Base-by-base conservation (phyloP, 2,113 vertebrate species). In the Phylloscopus trochilus region DNA sequence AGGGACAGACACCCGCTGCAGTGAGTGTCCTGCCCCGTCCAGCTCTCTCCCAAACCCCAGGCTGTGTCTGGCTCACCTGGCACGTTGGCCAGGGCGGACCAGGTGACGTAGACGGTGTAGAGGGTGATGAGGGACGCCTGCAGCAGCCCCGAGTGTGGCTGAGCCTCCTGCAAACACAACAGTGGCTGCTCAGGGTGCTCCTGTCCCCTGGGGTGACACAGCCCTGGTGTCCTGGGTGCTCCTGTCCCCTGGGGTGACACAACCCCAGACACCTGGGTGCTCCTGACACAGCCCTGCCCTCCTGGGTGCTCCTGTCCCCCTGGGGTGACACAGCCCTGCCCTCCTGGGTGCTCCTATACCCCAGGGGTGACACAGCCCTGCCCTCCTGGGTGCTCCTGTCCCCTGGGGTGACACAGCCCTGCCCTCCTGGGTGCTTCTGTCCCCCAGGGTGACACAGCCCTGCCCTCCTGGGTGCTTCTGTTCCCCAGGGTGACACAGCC, bases 101-200 rank as follows among this genome's bases (percentile, higher is more conserved):
- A 99, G 84, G 99, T 99, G 96, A 99, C 88, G 15, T 99, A 99
- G 98, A 99, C 93, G 83, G 99, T 99, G 97, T 99, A 99, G 70
- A 99, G 98, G 13, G 98, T 99, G 97, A 99, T 98, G 87, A 99
- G 95, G 0, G 99, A 99, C 0, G 99, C 98, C 97, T 99, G 99
- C 53, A 99, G 98, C 94, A 99, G 97, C 72, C 99, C 99, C 0
- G 99, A 99, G 96, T 99, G 98, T 1, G 99, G 99, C 96, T 99
- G 99, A 47, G 97, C 98, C 6, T 99, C 97, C 99, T 99, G 97
- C 47, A 37, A 94, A 93, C 6, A 28, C 69, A 59, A 51, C 13
- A 3, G 24, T 0, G 4, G 33, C 2, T 8, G 23, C 49, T 94
- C 30, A 6, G 66, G 44, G 14, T 43, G 37, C 20, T 15, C 23